Evolutionary conservation across 2,797 vertebrate species (phyloP), one percentile per base, ranked within the genome.

Genomic region (Emys orbicularis): DNA sequence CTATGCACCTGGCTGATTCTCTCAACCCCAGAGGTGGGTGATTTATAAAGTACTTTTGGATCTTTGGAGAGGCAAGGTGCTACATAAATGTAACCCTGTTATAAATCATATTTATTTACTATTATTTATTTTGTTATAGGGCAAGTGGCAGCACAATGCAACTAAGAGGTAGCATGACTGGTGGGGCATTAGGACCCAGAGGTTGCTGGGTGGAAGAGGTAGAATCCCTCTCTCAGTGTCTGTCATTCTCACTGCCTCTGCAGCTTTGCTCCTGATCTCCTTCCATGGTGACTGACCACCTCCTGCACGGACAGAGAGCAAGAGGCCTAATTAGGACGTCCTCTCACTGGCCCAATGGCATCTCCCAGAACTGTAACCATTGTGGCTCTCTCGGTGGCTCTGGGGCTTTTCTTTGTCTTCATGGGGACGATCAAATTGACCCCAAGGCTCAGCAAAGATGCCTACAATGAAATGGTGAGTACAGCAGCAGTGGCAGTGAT

Each of bases 341-440:
- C 90, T 89, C 92, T 94, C 74, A 2, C 94, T 34, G 9, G 93
- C 93, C 90, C 93, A 50, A 99, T 99, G 99, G 99, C 99, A 94
- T 99, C 99, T 37, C 99, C 99, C 77, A 98, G 99, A 98, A 99
- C 99, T 68, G n/a, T 99, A 95, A 99, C 99, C 84, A 99, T 99
- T 16, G 98, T 99, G 74, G 99, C 99, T 81, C 99, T 99, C 41
- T 99, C 99, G 1, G 99, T 99, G 83, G 99, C 99, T 56, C 97
- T 99, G 92, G 99, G 99, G 74, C 98, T 99, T 52, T 99, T 99
- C 96, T 99, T 99, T 83, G 99, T 99, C 83, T 99, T 99, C 50
- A 99, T 99, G 99, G 99, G 99, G n/a, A 99, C 99, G 92, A 99
- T 99, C 97, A 99, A 99, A 92, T 98, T 99, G 96, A 99, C 99